Evolutionary conservation across 92 coral and sea anemone species (phyloP), one percentile per base, ranked within the genome.

Genomic region (Heliopora coerulea): DNA sequence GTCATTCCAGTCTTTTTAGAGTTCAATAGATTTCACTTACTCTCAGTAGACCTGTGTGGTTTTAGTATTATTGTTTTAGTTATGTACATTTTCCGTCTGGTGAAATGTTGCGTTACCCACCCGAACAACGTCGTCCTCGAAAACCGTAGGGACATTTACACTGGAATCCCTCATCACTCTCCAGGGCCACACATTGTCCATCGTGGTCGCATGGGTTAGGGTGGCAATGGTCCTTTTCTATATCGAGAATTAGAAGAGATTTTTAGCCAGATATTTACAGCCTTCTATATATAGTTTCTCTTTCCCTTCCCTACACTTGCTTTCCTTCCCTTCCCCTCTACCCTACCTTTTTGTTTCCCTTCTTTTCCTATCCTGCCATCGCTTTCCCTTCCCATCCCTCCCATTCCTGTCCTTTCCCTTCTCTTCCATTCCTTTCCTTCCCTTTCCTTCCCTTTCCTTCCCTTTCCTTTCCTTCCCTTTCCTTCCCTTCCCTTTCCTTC

Each of bases 181-280:
- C 96, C 3, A 95, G 79, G 62, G 85, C 91, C 3, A 79, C 78
- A 60, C 99, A 95, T 28, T 88, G 80, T 11, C 99, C 92, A 24
- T 82, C 72, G 27, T 95, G 91, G 37, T 85, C 79, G 44, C 99
- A 95, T 0, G 99, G 99, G 66, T 88, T 78, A 19, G 99, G 99
- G 56, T 89, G 91, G 62, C 99, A 95, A 41, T 95, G 87, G 63
- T 95, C 96, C 69, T 81, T 84, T 34, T 88, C 99, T 95, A 56
- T 24, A 44, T 8, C 52, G 52, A 46, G 52, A 46, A 15, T 46
- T 8, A 2, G 3, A 46, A 46, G 15, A 2, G n/a, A 2, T 7
- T 35, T 31, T 35, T 17, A 14, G 32, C 3, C 20, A 56, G 23
- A 56, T 3, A 25, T 56, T 56, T n/a, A n/a, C n/a, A n/a, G n/a